Evolutionary conservation across 2,113 vertebrate genomes (phyloP).

Genomic region (Xiphophorus maculatus): DNA sequence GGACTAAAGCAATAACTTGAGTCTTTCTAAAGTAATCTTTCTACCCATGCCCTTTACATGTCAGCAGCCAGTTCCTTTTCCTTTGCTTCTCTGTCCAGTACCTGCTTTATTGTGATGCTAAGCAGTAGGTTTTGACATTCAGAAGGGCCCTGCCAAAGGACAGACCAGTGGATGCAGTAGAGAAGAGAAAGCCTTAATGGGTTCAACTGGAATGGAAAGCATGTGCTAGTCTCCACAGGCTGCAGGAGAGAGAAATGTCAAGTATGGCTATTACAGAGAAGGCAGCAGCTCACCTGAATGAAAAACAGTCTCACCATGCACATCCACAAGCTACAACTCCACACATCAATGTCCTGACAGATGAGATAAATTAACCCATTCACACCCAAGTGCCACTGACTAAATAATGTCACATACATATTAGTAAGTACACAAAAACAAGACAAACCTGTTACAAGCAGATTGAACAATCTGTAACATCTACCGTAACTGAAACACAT

Average conservation of each 20-base stretch:
- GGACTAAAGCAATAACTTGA: conserved; percentile 18
- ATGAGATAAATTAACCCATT: conserved; percentile 30
- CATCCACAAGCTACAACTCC: conserved; percentile 35
- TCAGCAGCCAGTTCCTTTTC: conserved; percentile 49
- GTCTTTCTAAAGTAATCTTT: conserved; percentile 45
- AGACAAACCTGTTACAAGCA: neutral
- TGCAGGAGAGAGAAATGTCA: conserved; percentile 74
- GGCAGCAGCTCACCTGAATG: conserved; percentile 55
- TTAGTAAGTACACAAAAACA: neutral
- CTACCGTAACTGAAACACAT: neutral
- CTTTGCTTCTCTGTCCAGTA: conserved; percentile 42
- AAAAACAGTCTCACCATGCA: conserved; percentile 57
- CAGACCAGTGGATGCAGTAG: conserved; percentile 54
- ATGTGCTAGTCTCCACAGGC: conserved; percentile 72
- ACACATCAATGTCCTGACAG: conserved; percentile 29
- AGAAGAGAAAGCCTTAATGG: conserved; percentile 64
- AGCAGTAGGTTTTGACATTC: conserved; percentile 70
- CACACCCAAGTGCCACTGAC: neutral
- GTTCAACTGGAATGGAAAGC: conserved; percentile 74
- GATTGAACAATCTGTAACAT: neutral
- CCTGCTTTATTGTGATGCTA: conserved; percentile 70
- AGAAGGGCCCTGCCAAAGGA: conserved; percentile 61
- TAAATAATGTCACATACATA: neutral
- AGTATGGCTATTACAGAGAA: conserved; percentile 71
- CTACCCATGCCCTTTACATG: conserved; percentile 59